These are phyloP conservation scores for Heliconius hermathena DNA, from an alignment of 1,140 invertebrate genomes.

Conservation along the genomic window DNA sequence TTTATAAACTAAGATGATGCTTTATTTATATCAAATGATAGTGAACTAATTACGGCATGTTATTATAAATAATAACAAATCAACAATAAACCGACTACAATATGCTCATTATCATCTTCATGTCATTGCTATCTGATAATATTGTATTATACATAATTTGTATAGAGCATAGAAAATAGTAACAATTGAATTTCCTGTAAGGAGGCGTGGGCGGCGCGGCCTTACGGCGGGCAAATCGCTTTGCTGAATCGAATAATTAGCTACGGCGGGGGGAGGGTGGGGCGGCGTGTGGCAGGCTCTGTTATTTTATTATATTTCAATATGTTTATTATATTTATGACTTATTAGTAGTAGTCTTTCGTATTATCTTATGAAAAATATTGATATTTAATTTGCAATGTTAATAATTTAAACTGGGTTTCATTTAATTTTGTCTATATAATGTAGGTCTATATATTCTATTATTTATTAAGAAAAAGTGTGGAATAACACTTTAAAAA, in stretches of 20 bases:
- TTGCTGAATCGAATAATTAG: constrained; percentile 24
- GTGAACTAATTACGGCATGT: background rate
- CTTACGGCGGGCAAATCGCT: constrained; percentile 11
- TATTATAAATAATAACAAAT: background rate
- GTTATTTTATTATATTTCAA: background rate
- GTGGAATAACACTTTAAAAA: too few relatives aligned
- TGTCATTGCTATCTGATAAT: constrained; percentile 9
- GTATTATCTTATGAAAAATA: too few relatives aligned
- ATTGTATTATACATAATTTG: constrained; percentile 2
- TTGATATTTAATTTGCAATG: too few relatives aligned
- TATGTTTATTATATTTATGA: background rate
- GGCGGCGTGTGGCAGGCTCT: background rate
- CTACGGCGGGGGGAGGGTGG: background rate
- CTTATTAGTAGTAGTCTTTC: too few relatives aligned
- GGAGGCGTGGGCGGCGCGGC: constrained; percentile 1
- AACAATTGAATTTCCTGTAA: constrained; percentile 18
- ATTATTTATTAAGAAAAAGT: too few relatives aligned
- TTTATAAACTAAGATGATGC: too few relatives aligned
- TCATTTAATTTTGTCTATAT: too few relatives aligned
- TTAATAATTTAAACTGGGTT: too few relatives aligned
- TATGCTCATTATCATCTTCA: background rate
- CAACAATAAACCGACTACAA: background rate
- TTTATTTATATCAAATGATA: background rate
- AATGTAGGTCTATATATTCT: too few relatives aligned
- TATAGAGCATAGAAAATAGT: constrained; percentile 9